phyloP scores from a whole-genome alignment of 2,797 vertebrate species.

The Buceros bicornis region DNA sequence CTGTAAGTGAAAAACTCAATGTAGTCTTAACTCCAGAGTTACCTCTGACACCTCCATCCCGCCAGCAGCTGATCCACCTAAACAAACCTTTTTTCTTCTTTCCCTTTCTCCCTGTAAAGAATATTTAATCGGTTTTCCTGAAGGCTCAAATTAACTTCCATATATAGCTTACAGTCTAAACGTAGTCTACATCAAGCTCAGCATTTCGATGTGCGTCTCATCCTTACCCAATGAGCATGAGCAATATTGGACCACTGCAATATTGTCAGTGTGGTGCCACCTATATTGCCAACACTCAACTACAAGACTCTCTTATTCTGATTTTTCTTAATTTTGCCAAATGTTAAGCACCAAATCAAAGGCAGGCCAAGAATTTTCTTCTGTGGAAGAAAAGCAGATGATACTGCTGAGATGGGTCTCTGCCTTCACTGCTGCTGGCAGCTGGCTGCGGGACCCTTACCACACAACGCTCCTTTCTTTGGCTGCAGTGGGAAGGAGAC shows the following conservation, averaged over 20 bases:
- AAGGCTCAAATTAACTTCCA: neutral
- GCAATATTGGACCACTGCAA: no score
- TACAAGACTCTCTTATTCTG: neutral
- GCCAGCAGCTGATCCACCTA: neutral
- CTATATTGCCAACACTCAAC: neutral
- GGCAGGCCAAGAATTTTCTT: neutral
- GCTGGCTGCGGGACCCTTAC: neutral
- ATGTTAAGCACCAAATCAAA: neutral
- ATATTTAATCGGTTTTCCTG: neutral
- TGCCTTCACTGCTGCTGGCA: neutral
- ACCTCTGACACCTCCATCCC: neutral
- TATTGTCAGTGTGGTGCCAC: neutral
- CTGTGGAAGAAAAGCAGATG: neutral
- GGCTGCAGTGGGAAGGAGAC: neutral
- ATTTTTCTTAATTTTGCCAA: neutral
- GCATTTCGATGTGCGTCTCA: neutral
- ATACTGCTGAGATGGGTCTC: neutral
- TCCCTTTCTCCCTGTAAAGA: neutral
- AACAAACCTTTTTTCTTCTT: neutral
- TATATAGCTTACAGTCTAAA: neutral
- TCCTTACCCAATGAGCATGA: fast-evolving
- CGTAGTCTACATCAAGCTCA: neutral
- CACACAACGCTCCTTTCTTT: neutral
- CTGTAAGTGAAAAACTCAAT: neutral
- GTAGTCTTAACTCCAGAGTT: neutral